A percentile compares a stretch with the other conserved stretches of the same genome.
phyloP scores from a whole-genome alignment of 2,797 vertebrate species.

The Notolabrus celidotus region DNA sequence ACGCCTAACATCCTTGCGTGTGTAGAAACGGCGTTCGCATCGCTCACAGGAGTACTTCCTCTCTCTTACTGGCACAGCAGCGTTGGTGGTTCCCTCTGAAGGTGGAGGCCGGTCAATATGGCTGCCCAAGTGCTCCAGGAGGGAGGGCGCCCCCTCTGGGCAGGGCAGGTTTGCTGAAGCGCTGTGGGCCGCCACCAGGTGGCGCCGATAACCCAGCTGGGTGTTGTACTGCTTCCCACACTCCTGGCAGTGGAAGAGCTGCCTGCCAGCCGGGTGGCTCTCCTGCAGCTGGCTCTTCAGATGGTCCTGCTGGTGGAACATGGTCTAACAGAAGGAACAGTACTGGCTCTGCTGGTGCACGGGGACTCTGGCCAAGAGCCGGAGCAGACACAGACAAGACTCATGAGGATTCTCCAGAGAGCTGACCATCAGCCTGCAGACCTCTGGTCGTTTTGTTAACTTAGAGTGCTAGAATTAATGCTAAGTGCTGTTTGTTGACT shows the following conservation, averaged over 20 bases:
- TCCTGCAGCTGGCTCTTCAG: conserved; percentile 87
- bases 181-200: conserved; percentile 90
- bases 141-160: conserved; percentile 89
- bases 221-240: conserved; percentile 99
- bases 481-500: conserved; percentile 69
- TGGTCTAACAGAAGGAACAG: conserved; percentile 89
- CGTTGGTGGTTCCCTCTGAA: conserved; percentile 66
- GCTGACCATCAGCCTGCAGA: conserved; percentile 62
- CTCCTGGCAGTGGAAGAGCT: conserved; percentile 94
- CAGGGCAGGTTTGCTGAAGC: conserved; percentile 86
- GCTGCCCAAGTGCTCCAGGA: conserved; percentile 93
- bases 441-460: conserved; percentile 48
- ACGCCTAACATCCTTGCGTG: conserved; percentile 95
- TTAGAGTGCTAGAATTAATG: conserved; percentile 60
- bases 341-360: conserved; percentile 88
- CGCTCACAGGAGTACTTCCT: conserved; percentile 96
- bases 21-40: conserved; percentile 96
- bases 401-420: conserved; percentile 73
- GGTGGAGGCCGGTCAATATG: conserved; percentile 90
- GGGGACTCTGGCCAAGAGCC: conserved; percentile 90
- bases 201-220: conserved; percentile 93
- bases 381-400: conserved; percentile 67
- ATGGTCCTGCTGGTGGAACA: conserved; percentile 97
- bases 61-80: conserved; percentile 84
- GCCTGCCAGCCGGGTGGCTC: conserved; percentile 88